phyloP scores from a whole-genome alignment of 2,888 invertebrate genomes.

The Pyrrhosoma nymphula region DNA sequence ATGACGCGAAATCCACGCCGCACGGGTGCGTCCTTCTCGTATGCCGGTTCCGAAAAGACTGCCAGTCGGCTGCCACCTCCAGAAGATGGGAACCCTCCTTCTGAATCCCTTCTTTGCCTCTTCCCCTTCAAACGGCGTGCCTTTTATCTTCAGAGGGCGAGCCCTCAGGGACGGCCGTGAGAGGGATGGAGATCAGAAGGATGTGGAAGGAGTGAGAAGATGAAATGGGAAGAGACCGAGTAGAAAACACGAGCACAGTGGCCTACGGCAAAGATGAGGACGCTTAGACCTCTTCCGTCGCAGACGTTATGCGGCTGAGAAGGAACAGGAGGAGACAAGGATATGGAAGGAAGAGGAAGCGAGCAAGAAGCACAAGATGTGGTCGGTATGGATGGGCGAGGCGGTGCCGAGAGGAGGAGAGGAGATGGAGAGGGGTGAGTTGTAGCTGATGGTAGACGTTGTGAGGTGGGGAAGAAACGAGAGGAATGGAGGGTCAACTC shows the following conservation, averaged over 20 bases:
- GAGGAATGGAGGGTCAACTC: background rate
- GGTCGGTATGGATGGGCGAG: background rate
- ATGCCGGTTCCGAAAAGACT: background rate
- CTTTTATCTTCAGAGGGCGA: background rate
- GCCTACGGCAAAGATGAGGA: background rate
- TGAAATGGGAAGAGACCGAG: background rate
- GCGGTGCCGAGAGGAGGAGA: background rate
- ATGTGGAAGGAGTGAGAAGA: background rate
- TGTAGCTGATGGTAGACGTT: background rate
- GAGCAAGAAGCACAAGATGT: too few relatives aligned
- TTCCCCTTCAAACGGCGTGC: background rate
- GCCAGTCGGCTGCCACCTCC: background rate
- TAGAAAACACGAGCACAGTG: background rate
- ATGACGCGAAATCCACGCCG: background rate
- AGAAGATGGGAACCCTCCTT: background rate
- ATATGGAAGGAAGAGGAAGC: background rate
- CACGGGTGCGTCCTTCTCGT: background rate
- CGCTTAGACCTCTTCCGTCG: background rate
- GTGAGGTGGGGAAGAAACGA: background rate
- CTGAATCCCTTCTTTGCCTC: background rate
- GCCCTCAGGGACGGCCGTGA: background rate
- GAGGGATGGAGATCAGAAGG: slow-evolving; percentile 15
- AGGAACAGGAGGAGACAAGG: background rate
- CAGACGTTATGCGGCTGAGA: background rate
- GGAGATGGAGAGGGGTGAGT: background rate